These are phyloP conservation scores for Colaptes auratus DNA, from an alignment of 2,113 vertebrate genomes.

Conservation along the genomic window DNA sequence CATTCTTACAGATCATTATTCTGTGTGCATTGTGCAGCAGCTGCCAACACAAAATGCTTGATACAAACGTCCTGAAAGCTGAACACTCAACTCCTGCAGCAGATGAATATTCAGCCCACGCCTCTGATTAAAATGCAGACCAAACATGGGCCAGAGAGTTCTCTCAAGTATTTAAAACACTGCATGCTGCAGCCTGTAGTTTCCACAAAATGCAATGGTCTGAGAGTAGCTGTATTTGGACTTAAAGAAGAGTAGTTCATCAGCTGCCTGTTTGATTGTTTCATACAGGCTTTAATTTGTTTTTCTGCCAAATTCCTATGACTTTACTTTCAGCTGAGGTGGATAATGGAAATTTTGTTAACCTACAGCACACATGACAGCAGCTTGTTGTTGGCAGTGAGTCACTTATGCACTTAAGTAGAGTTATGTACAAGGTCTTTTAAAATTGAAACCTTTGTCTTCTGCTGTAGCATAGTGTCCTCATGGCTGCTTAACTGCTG, in stretches of 20 bases:
- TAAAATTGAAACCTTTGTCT: not conserved
- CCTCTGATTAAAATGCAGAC: not conserved
- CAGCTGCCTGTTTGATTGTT: not conserved
- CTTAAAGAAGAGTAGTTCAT: not conserved
- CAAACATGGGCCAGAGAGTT: not conserved
- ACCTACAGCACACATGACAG: not conserved
- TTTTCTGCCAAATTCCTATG: not conserved
- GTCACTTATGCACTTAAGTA: not conserved
- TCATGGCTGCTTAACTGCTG: not conserved
- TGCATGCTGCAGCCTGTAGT: not conserved
- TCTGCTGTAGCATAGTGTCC: fast-evolving
- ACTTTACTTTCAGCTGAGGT: not conserved
- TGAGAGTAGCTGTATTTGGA: not conserved
- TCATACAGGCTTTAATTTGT: not conserved
- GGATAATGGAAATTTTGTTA: too few relatives aligned
- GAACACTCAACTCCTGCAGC: not conserved
- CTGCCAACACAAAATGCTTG: not conserved
- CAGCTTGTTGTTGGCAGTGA: not conserved
- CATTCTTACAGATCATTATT: not conserved
- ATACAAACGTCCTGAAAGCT: not conserved
- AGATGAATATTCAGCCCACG: not conserved
- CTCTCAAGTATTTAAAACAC: not conserved
- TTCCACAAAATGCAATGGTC: not conserved
- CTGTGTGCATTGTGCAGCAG: not conserved
- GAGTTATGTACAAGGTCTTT: not conserved